phyloP scores from a whole-genome alignment of 2,888 invertebrate species.

The Amiota minor region DNA sequence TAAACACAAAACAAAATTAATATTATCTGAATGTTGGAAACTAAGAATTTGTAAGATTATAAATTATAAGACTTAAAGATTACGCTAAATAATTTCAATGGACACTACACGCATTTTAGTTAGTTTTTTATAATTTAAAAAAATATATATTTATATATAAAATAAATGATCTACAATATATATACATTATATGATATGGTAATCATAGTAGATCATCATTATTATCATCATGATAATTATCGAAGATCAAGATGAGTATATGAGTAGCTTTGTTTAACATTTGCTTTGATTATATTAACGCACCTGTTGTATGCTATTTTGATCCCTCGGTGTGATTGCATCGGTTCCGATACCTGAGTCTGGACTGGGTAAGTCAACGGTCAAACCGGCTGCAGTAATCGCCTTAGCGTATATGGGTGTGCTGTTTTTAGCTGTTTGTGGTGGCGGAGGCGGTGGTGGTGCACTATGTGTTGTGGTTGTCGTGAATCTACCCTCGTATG shows the following conservation, averaged over 20 bases:
- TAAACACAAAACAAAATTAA: not conserved
- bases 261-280: not conserved
- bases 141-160: slow-evolving; percentile 18
- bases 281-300: slow-evolving; percentile 68
- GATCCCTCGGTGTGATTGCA: slow-evolving; percentile 92
- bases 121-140: not conserved
- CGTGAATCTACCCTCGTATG: slow-evolving; percentile 72
- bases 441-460: slow-evolving; percentile 48
- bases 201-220: too few relatives aligned
- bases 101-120: slow-evolving; percentile 43
- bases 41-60: too few relatives aligned
- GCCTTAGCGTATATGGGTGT: slow-evolving; percentile 73
- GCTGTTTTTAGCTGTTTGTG: slow-evolving; percentile 61
- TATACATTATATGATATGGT: too few relatives aligned
- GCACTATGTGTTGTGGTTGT: slow-evolving; percentile 60
- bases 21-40: too few relatives aligned
- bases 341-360: slow-evolving; percentile 97
- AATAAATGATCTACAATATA: not conserved
- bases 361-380: slow-evolving; percentile 94
- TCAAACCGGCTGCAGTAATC: slow-evolving; percentile 85
- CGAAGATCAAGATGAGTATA: not conserved
- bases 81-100: slow-evolving; percentile 31
- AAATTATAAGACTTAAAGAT: too few relatives aligned
- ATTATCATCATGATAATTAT: not conserved
- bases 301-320: slow-evolving; percentile 92